Base-by-base conservation (phyloP, 23 tunicate species). In the Ciona savignyi region DNA sequence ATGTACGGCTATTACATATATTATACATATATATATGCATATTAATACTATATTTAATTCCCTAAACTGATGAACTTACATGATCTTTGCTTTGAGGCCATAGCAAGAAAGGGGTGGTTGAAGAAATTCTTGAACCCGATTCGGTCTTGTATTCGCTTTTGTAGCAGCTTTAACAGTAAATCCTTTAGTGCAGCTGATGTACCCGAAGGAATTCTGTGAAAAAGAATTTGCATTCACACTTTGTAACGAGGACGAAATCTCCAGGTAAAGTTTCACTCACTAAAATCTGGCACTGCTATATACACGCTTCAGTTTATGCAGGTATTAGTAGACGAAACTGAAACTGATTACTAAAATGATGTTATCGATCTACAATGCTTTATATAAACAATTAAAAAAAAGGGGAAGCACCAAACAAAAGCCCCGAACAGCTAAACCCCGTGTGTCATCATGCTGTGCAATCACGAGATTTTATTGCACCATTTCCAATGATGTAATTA, bases 121-220 rank as follows among this genome's bases (percentile, higher is more conserved):
- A 88, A 95, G 63, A 95, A 95, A 6, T 89, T 87, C 0, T 60
- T 34, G 68, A 91, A 85, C 25, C 74, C 67, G 63, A 95, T 80
- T 42, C 99, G 27, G 22, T 76, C 79, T 32, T 67, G 63, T 28
- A 71, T 71, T 31, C 84, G 80, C 32, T 81, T 33, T 34, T 75
- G 68, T 27, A 95, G 74, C 35, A 94, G 79, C 33, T 76, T 70
- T 24, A 79, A 32, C 67, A 94, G 63, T 15, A 94, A 74, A 65
- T 94, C 90, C n/a, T 64, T 62, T 23, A 94, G 61, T 25, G 70
- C 71, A 6, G 75, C 34, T 25, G 95, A 87, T 4, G 95, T 87
- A 4, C 83, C 86, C 22, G 77, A 70, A 3, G 99, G 99, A 51
- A 94, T 83, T 67, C 91, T 85, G 63, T 2, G 28, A 70, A 34